A percentile compares a stretch with the other conserved stretches of the same genome.
These are phyloP conservation scores for Ptychadena robeensis DNA, from an alignment of 2,797 vertebrate species.

Conservation along the genomic window DNA sequence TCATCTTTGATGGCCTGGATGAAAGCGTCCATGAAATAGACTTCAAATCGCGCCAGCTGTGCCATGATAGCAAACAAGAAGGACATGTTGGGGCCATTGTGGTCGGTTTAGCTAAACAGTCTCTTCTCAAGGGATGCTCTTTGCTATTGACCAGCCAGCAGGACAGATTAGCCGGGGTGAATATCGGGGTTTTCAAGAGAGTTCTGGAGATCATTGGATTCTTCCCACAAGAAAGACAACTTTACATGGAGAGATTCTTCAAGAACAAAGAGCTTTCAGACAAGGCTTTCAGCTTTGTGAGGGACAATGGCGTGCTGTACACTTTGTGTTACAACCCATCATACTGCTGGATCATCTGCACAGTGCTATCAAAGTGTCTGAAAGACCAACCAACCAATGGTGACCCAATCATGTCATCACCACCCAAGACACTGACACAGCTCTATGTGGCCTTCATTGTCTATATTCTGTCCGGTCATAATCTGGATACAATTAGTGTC, in stretches of 20 bases:
- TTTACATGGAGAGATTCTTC: constrained; percentile 72
- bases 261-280: constrained; percentile 61
- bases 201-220: constrained; percentile 72
- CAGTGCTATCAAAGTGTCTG: constrained; percentile 65
- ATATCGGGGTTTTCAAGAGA: constrained; percentile 33
- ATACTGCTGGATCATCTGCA: constrained; percentile 80
- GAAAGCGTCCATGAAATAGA: constrained; percentile 65
- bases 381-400: constrained; percentile 18
- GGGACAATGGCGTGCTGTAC: constrained; percentile 72
- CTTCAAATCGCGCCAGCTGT: constrained; percentile 53
- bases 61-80: constrained; percentile 61
- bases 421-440: constrained; percentile 74
- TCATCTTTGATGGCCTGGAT: constrained; percentile 75
- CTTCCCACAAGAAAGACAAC: constrained; percentile 70
- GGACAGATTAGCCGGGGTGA: not conserved
- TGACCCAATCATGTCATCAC: not conserved
- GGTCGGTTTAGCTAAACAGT: constrained; percentile 72
- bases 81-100: constrained; percentile 66
- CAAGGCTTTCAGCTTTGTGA: constrained; percentile 67
- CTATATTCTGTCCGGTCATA: constrained; percentile 12
- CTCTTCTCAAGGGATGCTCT: constrained; percentile 72
- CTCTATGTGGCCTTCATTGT: constrained; percentile 66
- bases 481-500: not conserved
- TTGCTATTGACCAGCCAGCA: constrained; percentile 70
- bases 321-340: constrained; percentile 71